Evolutionary conservation across 2,113 vertebrate genomes (phyloP).

Genomic region (Syrmaticus mikado): DNA sequence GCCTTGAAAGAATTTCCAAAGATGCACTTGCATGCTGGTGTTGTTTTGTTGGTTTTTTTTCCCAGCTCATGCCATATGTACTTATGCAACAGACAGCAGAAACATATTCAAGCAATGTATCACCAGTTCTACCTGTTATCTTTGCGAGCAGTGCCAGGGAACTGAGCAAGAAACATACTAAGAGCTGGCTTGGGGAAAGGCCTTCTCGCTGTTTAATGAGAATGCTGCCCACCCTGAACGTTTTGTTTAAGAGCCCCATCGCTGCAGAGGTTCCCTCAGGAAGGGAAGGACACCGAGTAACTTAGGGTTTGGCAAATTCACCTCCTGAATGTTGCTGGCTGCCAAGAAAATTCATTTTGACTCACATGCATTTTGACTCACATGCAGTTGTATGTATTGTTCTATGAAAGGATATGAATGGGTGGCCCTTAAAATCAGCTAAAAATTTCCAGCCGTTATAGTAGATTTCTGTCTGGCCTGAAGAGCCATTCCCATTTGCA

Average conservation of each 20-base stretch:
- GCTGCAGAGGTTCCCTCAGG: neutral
- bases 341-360: slow-evolving; percentile 65
- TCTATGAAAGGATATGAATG: slow-evolving; percentile 29
- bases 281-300: slow-evolving; percentile 25
- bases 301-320: slow-evolving; percentile 16
- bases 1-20: neutral
- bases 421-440: neutral
- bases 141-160: neutral
- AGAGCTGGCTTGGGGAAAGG: neutral
- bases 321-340: neutral
- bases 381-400: neutral
- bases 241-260: neutral
- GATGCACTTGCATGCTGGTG: neutral
- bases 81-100: neutral
- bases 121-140: neutral
- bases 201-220: neutral
- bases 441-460: neutral
- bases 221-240: neutral
- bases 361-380: slow-evolving; percentile 62
- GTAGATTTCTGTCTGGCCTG: neutral
- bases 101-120: neutral
- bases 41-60: neutral
- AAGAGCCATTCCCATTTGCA: neutral
- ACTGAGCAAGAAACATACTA: neutral
- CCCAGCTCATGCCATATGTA: neutral